Evolutionary conservation across 2,888 invertebrate species (phyloP).

Genomic region (Parnassius smintheus): DNA sequence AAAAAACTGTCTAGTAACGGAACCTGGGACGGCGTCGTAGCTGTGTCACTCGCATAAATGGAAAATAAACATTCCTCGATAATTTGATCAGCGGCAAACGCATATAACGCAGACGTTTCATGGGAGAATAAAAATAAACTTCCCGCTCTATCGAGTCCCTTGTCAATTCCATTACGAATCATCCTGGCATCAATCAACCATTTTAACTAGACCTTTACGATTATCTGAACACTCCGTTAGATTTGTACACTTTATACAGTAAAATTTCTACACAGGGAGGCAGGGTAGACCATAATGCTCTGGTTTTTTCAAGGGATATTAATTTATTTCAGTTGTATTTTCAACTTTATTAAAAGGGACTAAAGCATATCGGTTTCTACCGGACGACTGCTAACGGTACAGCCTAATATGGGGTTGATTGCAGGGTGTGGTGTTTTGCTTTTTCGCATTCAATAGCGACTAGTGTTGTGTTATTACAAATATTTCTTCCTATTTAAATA

Average conservation of each 20-base stretch:
- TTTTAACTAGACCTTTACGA: neutral
- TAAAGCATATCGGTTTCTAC: conserved; percentile 28
- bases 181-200: conserved; percentile 3
- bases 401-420: conserved; percentile 53
- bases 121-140: conserved; percentile 14
- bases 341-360: conserved; percentile 7
- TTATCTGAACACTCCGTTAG: neutral
- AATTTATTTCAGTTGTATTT: neutral
- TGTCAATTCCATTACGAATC: conserved; percentile 5
- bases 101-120: conserved; percentile 1
- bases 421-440: conserved; percentile 41
- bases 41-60: neutral
- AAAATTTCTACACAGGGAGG: neutral
- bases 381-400: conserved; percentile 48
- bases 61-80: neutral
- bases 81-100: neutral
- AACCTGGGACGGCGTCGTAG: neutral
- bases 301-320: conserved; percentile 3
- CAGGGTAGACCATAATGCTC: neutral
- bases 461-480: conserved; percentile 15
- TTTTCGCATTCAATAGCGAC: conserved; percentile 28
- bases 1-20: too few relatives aligned
- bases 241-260: neutral
- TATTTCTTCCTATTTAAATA: neutral
- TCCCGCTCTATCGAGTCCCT: conserved; percentile 2